Base-by-base conservation (phyloP, 2,113 vertebrate species). In the Mus musculus region DNA sequence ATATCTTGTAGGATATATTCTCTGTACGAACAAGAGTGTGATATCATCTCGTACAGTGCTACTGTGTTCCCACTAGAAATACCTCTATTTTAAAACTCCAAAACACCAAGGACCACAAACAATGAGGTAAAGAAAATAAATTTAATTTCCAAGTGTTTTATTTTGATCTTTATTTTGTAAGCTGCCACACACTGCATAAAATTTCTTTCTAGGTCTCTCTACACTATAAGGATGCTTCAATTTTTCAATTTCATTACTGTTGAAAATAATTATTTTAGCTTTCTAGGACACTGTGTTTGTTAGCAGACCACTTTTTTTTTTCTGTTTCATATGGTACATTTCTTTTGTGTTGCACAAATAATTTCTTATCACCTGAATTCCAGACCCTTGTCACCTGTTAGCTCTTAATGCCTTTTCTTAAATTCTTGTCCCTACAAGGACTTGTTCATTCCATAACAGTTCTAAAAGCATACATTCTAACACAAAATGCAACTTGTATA, bases 331-430 rank as follows among this genome's bases (percentile, higher is more conserved):
- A 75, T 73, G 24, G 4, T 90, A 95, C 72, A 72, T 33, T 69
- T 28, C 33, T 90, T 90, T 90, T 85, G 49, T 77, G 72, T 7
- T 89, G 90, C 56, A 52, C 39, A 96, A 95, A 92, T 95, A 90
- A 77, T 80, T 90, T 59, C 95, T 97, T 93, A 89, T 95, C 67
- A 72, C 14, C 26, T 89, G 24, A 54, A 56, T 95, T 92, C 72
- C 71, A 95, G 71, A 61, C 54, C 52, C 65, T 52, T 93, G 92
- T 86, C 28, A 80, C 76, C 42, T 36, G 59, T 77, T 90, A 95
- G 77, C 82, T 89, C 49, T 93, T 13, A 71, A 52, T 77, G 13
- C 3, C 63, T 89, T 95, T 72, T 49, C 59, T 54, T 80, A 56
- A 76, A 49, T 63, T 95, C 36, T 95, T 88, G 26, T 59, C n/a